Base-by-base conservation (phyloP, 2,113 vertebrate species). In the Vulpes vulpes region DNA sequence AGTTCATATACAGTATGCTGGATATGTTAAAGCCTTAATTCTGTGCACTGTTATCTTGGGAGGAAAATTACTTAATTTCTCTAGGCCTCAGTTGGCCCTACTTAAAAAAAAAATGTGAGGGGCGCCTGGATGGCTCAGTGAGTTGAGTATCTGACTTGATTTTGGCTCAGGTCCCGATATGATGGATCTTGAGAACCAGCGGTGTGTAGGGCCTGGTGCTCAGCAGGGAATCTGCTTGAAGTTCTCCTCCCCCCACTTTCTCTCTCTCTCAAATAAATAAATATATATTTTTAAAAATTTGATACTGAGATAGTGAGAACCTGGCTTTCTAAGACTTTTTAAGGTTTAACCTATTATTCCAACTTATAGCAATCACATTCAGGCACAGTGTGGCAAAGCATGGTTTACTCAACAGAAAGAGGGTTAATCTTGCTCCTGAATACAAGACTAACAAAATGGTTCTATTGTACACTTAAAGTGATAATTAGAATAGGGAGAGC, bases 361-460 rank as follows among this genome's bases (percentile, higher is more conserved):
- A 64, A 84, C 3, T 87, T 82, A 57, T 0, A 86, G 79, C 32
- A 81, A 92, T 65, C 30, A 65, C 4, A 10, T 30, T 81, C 20
- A 81, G 49, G 38, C 96, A 90, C 71, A 88, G 65, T 60, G n/a
- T 78, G 35, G 93, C 7, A 88, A 64, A 95, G 84, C 57, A 51
- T 4, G 35, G 82, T 27, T 87, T 23, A 65, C 59, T 87, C n/a
- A 55, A 57, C 64, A 53, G 17, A 32, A 87, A 59, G 16, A 89
- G 20, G 7, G 20, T 81, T 90, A 71, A 65, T 85, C 22, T 20
- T 74, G 2, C 27, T 11, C 19, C 32, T 32, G 8, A 51, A n/a
- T 2, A 76, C 55, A 67, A 11, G 4, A 27, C 60, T 81, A 65
- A 73, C 3, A 35, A 35, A 93, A 85, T 69, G 23, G 43, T 60